Base-by-base conservation (phyloP, 53 echinoderm and acorn worm genomes). In the Holothuria scabra region DNA sequence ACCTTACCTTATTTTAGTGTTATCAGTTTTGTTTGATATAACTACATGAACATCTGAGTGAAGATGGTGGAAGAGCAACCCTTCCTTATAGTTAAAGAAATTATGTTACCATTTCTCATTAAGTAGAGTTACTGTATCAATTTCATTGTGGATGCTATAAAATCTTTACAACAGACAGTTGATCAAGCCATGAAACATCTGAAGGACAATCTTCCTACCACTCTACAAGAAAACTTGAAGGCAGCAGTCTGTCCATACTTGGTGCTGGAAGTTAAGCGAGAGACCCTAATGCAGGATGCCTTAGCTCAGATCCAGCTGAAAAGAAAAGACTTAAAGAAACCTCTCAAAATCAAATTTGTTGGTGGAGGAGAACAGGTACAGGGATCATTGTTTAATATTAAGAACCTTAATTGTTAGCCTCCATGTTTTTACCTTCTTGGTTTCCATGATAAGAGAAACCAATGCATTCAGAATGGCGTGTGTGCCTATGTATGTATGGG, bases 281-380 rank as follows among this genome's bases (percentile, higher is more conserved):
- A 94, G 10, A 85, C 56, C 46, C 83, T 96, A 25, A 88, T 96
- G 46, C 78, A 85, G 28, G 93, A 96, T 83, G 93, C 97, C 65
- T 59, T 96, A 38, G 90, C 92, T 25, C 97, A 96, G 85, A 93
- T 96, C 75, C 90, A 87, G 66, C 66, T 86, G n/a, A 93, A 96
- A 67, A 86, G 84, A 19, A 71, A 88, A 52, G 97, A 96, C 74
- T 83, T 96, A 1, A 96, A 96, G 90, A 96, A 96, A 58, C 97
- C 97, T 0, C 89, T 96, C 32, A 96, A 96, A 89, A 92, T 96
- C 66, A 96, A 96, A 66, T 96, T 90, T 74, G 92, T 96, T n/a
- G 97, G 97, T 31, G 97, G 97, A 10, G 97, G 97, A 25, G 97
- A 96, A 86, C 97, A 96, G 97, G 97, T 96, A 29, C 31, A 70